Evolutionary conservation across 2,797 vertebrate genomes (phyloP).

Genomic region (Furcifer pardalis): DNA sequence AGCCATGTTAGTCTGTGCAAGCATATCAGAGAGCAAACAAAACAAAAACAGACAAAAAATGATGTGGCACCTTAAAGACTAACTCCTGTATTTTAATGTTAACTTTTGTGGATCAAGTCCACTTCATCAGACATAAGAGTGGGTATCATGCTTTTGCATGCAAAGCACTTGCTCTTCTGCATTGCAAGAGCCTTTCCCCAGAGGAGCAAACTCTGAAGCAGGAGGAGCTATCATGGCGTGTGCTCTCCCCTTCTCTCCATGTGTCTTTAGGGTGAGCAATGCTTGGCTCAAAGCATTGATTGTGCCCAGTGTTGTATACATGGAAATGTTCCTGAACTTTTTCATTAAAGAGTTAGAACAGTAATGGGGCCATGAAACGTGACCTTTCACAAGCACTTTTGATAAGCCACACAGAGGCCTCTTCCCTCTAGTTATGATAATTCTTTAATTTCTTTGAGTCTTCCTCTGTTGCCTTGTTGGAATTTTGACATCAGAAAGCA

Average conservation of each 20-base stretch:
- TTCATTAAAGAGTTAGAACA: not conserved
- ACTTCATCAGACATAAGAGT: too few species aligned
- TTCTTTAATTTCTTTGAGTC: slow-evolving; percentile 30
- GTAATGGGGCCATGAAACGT: not conserved
- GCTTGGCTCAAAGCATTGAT: not conserved
- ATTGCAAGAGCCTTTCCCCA: not conserved
- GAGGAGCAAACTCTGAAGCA: not conserved
- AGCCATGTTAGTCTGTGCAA: too few species aligned
- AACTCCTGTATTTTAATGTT: too few species aligned
- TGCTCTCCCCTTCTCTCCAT: not conserved
- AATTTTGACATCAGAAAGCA: slow-evolving; percentile 45
- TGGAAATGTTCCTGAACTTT: not conserved
- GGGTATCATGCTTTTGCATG: too few species aligned
- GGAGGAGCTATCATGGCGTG: not conserved
- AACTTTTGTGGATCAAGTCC: too few species aligned
- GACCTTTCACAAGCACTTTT: not conserved
- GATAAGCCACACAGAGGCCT: not conserved
- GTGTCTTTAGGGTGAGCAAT: not conserved
- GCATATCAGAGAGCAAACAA: too few species aligned
- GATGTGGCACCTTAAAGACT: too few species aligned
- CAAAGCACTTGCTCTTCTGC: not conserved
- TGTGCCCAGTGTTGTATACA: not conserved
- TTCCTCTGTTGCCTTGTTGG: slow-evolving; percentile 49
- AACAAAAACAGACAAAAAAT: too few species aligned
- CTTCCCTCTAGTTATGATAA: too few species aligned